Base-by-base conservation (phyloP, 2,888 invertebrate genomes). In the Euplagia quadripunctaria region DNA sequence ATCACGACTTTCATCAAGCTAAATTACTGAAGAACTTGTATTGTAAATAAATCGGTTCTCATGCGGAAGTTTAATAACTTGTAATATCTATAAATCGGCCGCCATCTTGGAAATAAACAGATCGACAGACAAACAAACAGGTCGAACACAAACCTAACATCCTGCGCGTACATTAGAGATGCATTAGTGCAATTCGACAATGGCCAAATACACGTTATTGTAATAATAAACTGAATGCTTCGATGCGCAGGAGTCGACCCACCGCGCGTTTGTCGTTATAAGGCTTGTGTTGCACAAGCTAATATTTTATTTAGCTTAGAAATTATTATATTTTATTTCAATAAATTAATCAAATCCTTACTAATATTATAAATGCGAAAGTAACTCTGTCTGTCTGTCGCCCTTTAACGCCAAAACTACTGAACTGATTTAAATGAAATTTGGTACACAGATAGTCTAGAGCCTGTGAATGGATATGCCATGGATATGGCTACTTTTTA, bases 131-230 rank as follows among this genome's bases (percentile, higher is more conserved):
- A 80, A 76, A 84, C 83, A 82, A 82, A 83, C 79, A 78, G 2
- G 31, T 71, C 49, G 64, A 72, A 67, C 12, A 81, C 83, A 82
- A 87, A 83, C 82, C 82, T 80, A 81, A 83, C 84, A 86, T 85
- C 87, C 87, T 86, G 83, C 70, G 77, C 78, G 72, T 86, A 89
- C 90, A 91, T 91, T 92, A 90, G 79, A 74, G 78, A 86, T 84
- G 87, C 87, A 87, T 87, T 87, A 87, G 89, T 90, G 91, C 84
- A 83, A 84, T 84, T 84, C 80, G 77, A 84, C 80, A 80, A 83
- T 82, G 80, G 80, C 80, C 81, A 81, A 82, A 83, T 84, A 80
- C 77, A 79, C 78, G 81, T 79, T 82, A 78, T 80, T 79, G 84
- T 76, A 85, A 85, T 84, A 85, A 85, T 80, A 85, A 85, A 87